Conservation (phyloP, 2,888 invertebrate species). For the Nineta flava region DNA sequence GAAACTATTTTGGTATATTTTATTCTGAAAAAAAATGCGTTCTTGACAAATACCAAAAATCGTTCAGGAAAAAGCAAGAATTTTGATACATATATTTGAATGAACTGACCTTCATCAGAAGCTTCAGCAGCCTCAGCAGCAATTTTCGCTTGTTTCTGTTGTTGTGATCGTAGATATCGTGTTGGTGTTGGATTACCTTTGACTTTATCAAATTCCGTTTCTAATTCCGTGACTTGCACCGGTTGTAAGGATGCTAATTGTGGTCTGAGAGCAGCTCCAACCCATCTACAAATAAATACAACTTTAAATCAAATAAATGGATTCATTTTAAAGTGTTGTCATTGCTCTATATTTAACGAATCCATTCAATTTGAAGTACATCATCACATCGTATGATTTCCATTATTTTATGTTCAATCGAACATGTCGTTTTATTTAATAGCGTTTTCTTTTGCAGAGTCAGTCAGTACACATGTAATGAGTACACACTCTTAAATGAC, state of each 20-base stretch:
- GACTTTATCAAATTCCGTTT: conserved; percentile 70
- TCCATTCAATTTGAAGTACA: background rate
- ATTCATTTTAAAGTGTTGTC: background rate
- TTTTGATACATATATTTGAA: background rate
- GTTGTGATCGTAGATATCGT: conserved; percentile 69
- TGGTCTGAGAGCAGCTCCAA: conserved; percentile 65
- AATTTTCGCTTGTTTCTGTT: conserved; percentile 44
- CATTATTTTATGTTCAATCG: too few species aligned
- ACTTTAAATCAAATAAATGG: background rate
- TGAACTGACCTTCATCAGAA: conserved; percentile 26
- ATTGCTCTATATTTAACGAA: background rate
- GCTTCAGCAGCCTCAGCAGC: conserved; percentile 32
- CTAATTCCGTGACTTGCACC: conserved; percentile 75
- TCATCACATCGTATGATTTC: background rate
- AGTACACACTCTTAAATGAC: too few species aligned
- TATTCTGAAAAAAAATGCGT: too few species aligned
- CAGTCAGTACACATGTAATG: too few species aligned
- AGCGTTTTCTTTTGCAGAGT: too few species aligned
- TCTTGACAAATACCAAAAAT: conserved; percentile 4
- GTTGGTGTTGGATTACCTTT: conserved; percentile 48
- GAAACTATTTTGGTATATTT: too few species aligned
- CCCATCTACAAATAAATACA: conserved; percentile 45
- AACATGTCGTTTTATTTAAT: too few species aligned
- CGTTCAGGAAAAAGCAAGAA: conserved; percentile 2
- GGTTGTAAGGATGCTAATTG: conserved; percentile 78